A percentile compares a stretch with the other conserved stretches of the same genome.
Evolutionary conservation across 2,797 vertebrate species (phyloP).

Genomic region (Falco cherrug): DNA sequence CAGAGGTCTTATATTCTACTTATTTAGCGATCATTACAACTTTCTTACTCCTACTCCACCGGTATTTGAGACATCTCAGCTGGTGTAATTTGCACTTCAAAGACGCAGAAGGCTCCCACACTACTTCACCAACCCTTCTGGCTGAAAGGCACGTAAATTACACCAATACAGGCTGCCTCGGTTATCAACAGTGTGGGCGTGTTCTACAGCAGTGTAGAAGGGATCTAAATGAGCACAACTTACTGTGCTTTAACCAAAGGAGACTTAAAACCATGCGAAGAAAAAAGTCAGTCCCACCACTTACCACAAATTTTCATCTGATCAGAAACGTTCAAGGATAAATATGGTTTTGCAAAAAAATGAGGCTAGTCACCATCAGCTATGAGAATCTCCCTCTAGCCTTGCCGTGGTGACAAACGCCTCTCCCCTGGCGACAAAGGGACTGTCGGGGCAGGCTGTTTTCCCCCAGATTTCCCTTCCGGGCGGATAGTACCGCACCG

Average conservation of each 20-base stretch:
- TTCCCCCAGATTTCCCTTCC: too few species aligned
- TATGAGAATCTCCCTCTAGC: neutral
- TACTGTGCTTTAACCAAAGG: neutral
- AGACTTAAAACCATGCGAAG: neutral
- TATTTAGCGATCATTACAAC: neutral
- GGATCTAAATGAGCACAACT: neutral
- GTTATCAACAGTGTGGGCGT: fast-evolving
- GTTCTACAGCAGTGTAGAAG: too few species aligned
- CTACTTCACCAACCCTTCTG: too few species aligned
- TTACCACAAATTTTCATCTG: neutral
- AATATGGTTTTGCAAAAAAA: neutral
- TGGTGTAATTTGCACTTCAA: neutral
- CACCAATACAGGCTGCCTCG: fast-evolving
- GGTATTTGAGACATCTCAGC: neutral
- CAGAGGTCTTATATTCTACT: neutral
- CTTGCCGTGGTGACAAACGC: neutral
- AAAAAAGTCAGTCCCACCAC: fast-evolving
- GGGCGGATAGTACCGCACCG: neutral
- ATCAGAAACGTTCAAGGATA: neutral
- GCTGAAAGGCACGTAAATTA: neutral
- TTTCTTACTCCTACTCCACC: neutral
- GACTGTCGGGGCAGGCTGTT: neutral
- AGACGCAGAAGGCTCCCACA: fast-evolving
- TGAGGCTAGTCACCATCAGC: fast-evolving
- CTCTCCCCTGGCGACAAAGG: neutral